A percentile compares a stretch with the other conserved stretches of the same genome.
Evolutionary conservation across 2,113 vertebrate genomes (phyloP).

Genomic region (Microcebus lehilahytsara): DNA sequence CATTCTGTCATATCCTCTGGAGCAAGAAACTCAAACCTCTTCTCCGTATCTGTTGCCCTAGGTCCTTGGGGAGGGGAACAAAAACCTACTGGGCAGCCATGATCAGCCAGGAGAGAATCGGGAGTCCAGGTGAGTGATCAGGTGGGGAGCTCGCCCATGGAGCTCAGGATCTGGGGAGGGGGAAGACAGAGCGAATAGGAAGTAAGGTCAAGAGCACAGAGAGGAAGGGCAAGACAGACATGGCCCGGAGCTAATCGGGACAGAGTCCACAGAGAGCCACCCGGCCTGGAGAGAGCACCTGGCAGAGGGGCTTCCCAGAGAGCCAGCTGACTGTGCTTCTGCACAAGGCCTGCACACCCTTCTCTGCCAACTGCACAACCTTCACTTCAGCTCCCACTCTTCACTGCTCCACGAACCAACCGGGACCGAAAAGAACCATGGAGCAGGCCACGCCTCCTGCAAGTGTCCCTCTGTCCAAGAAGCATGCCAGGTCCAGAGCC

Average conservation of each 20-base stretch:
- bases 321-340: accelerated
- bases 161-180: background rate
- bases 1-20: background rate
- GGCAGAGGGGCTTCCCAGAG: background rate
- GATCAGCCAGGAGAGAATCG: background rate
- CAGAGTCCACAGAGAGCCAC: background rate
- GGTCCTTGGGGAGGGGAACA: background rate
- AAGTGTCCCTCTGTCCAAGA: background rate
- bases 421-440: accelerated
- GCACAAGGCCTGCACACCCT: accelerated
- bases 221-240: background rate
- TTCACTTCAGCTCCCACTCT: background rate
- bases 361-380: too few relatives aligned
- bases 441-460: background rate
- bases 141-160: background rate
- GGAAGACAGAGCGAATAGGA: background rate
- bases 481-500: background rate
- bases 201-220: background rate
- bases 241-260: too few relatives aligned
- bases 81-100: background rate
- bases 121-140: background rate
- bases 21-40: background rate
- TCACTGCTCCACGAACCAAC: background rate
- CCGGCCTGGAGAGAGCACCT: background rate
- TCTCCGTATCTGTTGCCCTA: background rate